phyloP scores from a whole-genome alignment of 2,797 vertebrate species.

The Coracias cyanogaster region DNA sequence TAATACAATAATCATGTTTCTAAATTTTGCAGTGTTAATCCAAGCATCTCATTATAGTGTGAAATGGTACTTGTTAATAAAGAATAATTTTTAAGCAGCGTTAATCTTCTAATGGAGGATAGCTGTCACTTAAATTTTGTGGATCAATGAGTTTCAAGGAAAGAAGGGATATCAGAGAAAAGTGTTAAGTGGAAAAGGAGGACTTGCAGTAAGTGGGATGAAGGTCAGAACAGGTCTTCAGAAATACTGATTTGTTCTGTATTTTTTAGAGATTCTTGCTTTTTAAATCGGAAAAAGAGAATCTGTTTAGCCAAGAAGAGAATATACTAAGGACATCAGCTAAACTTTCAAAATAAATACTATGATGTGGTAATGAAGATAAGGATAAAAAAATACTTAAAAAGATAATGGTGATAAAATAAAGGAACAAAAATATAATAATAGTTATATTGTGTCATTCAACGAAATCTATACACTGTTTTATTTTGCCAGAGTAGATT shows the following conservation, averaged over 20 bases:
- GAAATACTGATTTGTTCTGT: not conserved
- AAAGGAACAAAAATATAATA: not conserved
- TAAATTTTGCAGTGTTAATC: conserved; percentile 70
- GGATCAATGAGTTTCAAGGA: conserved; percentile 13
- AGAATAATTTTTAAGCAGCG: conserved; percentile 46
- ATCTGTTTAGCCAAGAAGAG: not conserved
- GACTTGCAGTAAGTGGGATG: not conserved
- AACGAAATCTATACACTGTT: not conserved
- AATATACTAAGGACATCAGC: not conserved
- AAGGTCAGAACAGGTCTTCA: conserved; percentile 30
- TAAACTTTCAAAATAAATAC: not conserved
- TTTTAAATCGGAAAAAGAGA: not conserved
- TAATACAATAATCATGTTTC: conserved; percentile 53
- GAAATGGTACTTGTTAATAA: conserved; percentile 30
- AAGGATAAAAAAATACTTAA: not conserved
- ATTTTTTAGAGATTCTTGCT: not conserved
- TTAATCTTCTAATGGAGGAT: conserved; percentile 63
- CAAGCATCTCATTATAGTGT: conserved; percentile 51
- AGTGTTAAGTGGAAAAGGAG: conserved; percentile 23
- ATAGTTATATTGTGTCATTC: not conserved
- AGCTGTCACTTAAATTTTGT: conserved; percentile 57
- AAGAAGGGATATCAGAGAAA: conserved; percentile 31
- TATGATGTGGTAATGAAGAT: not conserved
- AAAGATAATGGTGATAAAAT: not conserved
- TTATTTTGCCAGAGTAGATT: not conserved